A percentile compares a stretch with the other conserved stretches of the same genome.
Evolutionary conservation across 2,113 vertebrate species (phyloP).

Genomic region (Panthera leo): DNA sequence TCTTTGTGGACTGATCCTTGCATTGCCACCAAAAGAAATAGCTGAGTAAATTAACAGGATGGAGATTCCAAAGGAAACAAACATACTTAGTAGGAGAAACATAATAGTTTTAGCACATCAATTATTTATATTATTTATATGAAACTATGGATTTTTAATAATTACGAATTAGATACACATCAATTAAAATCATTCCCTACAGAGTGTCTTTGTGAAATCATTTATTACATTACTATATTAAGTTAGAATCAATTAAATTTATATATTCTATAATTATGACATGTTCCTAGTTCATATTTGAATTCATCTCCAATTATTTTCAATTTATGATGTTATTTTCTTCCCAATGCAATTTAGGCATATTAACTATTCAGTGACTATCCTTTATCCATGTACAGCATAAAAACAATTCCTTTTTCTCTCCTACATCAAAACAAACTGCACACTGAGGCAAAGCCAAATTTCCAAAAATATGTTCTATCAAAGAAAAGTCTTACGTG

Average conservation of each 20-base stretch:
- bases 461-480: neutral
- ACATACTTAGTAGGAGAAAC: neutral
- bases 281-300: neutral
- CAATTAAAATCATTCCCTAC: neutral
- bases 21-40: neutral
- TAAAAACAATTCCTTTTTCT: neutral
- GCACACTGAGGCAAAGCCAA: neutral
- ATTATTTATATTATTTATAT: slow-evolving; percentile 41
- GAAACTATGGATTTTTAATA: neutral
- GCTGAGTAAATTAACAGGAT: neutral
- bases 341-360: neutral
- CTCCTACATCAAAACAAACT: neutral
- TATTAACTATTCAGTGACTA: neutral
- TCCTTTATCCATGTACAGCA: neutral
- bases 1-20: neutral
- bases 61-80: neutral
- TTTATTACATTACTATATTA: neutral
- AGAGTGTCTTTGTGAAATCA: neutral
- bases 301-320: neutral
- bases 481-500: neutral
- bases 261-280: neutral
- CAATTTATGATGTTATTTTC: neutral
- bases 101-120: neutral
- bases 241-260: slow-evolving; percentile 23
- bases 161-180: neutral